Evolutionary conservation across 1,140 invertebrate genomes (phyloP).

Genomic region (Xylocopa sonorina): DNA sequence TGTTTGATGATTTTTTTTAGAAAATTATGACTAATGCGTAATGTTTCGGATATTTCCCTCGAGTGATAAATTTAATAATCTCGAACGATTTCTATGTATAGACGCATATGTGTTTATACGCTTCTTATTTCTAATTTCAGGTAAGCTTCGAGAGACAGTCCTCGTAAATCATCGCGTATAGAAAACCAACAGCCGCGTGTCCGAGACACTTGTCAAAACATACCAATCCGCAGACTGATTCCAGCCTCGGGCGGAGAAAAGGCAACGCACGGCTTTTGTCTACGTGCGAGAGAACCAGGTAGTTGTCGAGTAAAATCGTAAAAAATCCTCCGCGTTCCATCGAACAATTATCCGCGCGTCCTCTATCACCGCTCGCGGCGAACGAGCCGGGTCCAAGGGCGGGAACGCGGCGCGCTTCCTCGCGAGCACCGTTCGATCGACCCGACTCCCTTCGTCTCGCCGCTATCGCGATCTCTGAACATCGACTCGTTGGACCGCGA

Average conservation of each 20-base stretch:
- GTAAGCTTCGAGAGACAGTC: neutral
- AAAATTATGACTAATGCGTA: too few relatives aligned
- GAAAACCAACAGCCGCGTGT: slow-evolving; percentile 1
- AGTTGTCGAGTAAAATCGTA: neutral
- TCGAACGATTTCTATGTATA: too few relatives aligned
- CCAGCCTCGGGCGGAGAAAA: neutral
- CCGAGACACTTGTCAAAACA: slow-evolving; percentile 28
- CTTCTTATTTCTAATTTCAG: neutral
- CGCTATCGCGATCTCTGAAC: slow-evolving; percentile 47
- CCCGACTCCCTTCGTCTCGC: slow-evolving; percentile 7
- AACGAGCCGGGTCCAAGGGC: neutral
- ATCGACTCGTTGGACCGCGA: slow-evolving; percentile 33
- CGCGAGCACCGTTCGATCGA: neutral
- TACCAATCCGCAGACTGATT: neutral
- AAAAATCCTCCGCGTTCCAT: neutral
- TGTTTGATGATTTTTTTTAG: too few relatives aligned
- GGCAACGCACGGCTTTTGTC: too few relatives aligned
- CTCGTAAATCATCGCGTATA: neutral
- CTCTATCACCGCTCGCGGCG: slow-evolving; percentile 6
- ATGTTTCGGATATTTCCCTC: too few relatives aligned
- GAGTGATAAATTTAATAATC: too few relatives aligned
- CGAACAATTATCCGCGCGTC: neutral
- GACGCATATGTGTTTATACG: neutral
- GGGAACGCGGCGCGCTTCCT: slow-evolving; percentile 2
- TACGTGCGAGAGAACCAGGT: neutral